Conservation (phyloP, 2,797 vertebrate genomes). For the Rhinella marina region DNA sequence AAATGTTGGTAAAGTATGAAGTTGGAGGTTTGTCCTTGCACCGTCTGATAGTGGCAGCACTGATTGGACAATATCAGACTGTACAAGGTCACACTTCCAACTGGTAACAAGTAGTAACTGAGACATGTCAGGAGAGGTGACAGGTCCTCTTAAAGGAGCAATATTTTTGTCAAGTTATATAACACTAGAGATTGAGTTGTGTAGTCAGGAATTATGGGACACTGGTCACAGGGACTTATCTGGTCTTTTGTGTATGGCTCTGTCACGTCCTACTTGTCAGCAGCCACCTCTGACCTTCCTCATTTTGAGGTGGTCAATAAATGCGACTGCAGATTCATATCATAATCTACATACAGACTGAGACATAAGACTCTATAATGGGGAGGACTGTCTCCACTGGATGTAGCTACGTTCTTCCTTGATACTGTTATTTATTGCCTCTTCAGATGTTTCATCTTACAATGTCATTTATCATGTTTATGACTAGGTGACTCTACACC, state of each 20-base stretch:
- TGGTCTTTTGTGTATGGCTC: neutral
- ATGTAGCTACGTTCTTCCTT: neutral
- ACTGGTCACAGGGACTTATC: neutral
- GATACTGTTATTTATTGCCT: neutral
- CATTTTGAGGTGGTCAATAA: neutral
- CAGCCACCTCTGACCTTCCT: neutral
- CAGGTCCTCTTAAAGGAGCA: too few species aligned
- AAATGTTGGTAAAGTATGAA: too few species aligned
- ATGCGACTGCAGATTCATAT: neutral
- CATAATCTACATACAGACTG: neutral
- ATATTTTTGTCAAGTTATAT: too few species aligned
- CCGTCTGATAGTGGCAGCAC: too few species aligned
- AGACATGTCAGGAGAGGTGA: too few species aligned
- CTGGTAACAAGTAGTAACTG: too few species aligned
- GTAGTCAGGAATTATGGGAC: too few species aligned
- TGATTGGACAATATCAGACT: too few species aligned
- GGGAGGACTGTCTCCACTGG: neutral
- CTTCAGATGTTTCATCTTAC: slow-evolving; percentile 5
- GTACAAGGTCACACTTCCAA: too few species aligned
- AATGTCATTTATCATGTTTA: slow-evolving; percentile 18
- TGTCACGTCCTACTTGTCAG: neutral
- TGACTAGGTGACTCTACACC: neutral
- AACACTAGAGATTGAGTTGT: too few species aligned
- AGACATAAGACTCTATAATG: neutral
- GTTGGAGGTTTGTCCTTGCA: too few species aligned